These are phyloP conservation scores for Akabosia matsudoensis DNA, from an alignment of 1,140 invertebrate genomes.

Conservation along the genomic window DNA sequence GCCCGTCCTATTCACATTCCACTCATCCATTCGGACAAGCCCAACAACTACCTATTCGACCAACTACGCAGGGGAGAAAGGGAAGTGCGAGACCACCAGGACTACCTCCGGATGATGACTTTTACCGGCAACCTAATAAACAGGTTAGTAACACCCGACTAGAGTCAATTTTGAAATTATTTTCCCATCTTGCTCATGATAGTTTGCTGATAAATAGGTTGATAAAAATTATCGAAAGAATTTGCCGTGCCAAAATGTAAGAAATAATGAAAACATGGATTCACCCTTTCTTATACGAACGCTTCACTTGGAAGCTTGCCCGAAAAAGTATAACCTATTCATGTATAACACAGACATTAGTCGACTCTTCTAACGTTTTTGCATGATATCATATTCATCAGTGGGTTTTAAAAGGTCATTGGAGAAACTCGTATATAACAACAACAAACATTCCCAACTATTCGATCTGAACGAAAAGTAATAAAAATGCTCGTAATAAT, in stretches of 20 bases:
- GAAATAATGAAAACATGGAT: background rate
- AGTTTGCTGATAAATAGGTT: background rate
- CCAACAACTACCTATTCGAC: constrained; percentile 20
- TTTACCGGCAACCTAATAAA: constrained; percentile 35
- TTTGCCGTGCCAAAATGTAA: background rate
- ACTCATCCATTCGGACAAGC: constrained; percentile 44
- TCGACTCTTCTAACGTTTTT: too few relatives aligned
- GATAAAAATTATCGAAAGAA: background rate
- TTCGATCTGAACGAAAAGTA: too few relatives aligned
- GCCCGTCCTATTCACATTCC: constrained; percentile 46
- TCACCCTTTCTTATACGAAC: background rate
- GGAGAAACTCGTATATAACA: too few relatives aligned
- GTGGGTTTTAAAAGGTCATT: too few relatives aligned
- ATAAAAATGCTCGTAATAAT: too few relatives aligned
- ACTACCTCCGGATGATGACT: constrained; percentile 29
- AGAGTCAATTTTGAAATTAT: background rate
- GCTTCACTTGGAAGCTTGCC: too few relatives aligned
- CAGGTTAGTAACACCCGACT: constrained; percentile 28
- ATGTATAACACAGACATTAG: too few relatives aligned
- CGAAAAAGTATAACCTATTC: too few relatives aligned
- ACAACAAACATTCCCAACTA: too few relatives aligned
- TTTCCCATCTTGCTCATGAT: background rate
- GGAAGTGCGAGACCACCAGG: background rate
- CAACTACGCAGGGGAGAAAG: constrained; percentile 1
- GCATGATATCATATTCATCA: too few relatives aligned